phyloP scores from a whole-genome alignment of 2,797 vertebrate genomes.

The Dermochelys coriacea region DNA sequence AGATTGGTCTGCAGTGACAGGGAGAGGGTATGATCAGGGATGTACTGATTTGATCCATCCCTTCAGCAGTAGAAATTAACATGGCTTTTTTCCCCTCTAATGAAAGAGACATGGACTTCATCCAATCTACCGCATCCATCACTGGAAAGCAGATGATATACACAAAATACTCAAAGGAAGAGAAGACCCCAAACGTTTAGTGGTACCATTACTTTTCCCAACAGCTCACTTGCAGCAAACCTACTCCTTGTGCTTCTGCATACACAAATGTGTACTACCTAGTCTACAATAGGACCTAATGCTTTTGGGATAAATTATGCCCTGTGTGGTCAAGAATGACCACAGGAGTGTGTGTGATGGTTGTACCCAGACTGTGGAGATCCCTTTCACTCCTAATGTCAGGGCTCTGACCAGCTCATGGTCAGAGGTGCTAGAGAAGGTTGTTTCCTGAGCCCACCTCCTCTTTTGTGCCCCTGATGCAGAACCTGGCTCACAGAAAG shows the following conservation, averaged over 20 bases:
- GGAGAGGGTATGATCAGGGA: neutral
- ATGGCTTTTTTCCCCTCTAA: neutral
- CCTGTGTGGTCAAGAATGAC: rapidly evolving
- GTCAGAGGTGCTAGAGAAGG: too few relatives aligned
- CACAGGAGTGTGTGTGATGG: rapidly evolving
- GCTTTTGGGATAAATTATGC: neutral
- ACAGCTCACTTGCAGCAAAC: neutral
- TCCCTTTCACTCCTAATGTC: neutral
- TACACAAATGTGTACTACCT: neutral
- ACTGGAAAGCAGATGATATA: neutral
- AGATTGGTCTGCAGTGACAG: neutral
- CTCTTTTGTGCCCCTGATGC: neutral
- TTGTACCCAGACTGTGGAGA: neutral
- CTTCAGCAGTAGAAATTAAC: neutral
- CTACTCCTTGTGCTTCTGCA: neutral
- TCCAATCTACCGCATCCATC: neutral
- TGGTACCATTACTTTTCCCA: neutral
- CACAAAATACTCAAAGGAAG: neutral
- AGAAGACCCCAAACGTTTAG: neutral
- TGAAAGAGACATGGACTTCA: neutral
- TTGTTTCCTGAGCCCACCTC: neutral
- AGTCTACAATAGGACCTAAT: neutral
- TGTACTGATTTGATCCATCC: neutral
- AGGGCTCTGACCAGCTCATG: too few relatives aligned
- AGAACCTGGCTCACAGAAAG: neutral